phyloP scores from a whole-genome alignment of 2,888 invertebrate genomes.

The Hemaris fuciformis region DNA sequence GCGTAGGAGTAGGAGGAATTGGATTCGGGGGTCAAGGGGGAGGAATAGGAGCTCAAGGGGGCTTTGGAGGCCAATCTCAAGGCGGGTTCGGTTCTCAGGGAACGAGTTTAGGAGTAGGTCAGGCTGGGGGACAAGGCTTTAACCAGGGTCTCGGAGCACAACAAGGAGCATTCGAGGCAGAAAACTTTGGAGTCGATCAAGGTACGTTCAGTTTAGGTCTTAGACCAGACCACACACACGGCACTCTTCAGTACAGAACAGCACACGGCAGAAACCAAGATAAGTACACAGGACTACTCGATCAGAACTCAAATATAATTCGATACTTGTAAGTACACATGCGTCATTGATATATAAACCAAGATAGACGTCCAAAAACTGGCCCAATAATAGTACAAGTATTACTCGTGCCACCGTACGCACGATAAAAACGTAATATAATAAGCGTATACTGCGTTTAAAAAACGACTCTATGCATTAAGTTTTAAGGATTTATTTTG shows the following conservation, averaged over 20 bases:
- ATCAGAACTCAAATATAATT: background rate
- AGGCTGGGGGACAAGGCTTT: background rate
- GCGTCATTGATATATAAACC: too few relatives aligned
- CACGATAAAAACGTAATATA: too few relatives aligned
- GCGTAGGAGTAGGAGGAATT: constrained; percentile 16
- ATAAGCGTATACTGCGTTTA: too few relatives aligned
- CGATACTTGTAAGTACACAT: background rate
- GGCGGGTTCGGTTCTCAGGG: background rate
- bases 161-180: background rate
- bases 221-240: background rate
- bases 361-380: too few relatives aligned
- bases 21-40: background rate
- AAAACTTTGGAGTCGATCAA: background rate
- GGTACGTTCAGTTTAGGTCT: background rate
- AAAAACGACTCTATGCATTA: too few relatives aligned
- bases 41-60: too few relatives aligned
- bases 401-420: too few relatives aligned
- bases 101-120: background rate
- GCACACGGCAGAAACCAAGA: too few relatives aligned
- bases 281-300: background rate
- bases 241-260: background rate
- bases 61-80: background rate
- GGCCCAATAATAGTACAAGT: too few relatives aligned
- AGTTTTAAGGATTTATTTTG: too few relatives aligned
- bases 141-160: background rate